A percentile compares a stretch with the other conserved stretches of the same genome.
phyloP scores from a whole-genome alignment of 2,113 vertebrate species.

The Catagonus wagneri region DNA sequence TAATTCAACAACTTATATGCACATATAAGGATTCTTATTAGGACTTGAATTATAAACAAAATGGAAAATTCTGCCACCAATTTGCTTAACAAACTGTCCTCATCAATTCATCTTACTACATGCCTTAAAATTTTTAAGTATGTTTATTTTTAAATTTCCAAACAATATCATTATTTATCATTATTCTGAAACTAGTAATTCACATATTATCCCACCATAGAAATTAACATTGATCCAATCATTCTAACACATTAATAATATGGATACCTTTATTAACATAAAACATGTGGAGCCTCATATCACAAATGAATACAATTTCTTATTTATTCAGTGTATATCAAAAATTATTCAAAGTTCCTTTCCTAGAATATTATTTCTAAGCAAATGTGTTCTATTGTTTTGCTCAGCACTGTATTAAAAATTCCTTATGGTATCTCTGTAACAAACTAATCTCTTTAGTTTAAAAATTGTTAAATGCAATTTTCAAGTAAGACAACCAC shows the following conservation, averaged over 20 bases:
- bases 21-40: background rate
- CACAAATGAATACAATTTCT: background rate
- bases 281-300: background rate
- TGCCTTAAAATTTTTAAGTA: background rate
- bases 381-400: background rate
- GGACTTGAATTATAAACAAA: background rate
- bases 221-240: background rate
- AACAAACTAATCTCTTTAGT: background rate
- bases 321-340: background rate
- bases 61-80: background rate
- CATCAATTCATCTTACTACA: background rate
- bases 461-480: background rate
- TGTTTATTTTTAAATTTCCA: background rate
- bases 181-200: background rate
- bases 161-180: background rate
- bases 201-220: background rate
- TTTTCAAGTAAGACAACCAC: background rate
- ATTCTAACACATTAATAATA: slow-evolving; percentile 10
- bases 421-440: background rate
- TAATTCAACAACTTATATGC: background rate
- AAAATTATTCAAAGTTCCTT: background rate
- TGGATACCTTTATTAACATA: background rate
- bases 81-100: background rate
- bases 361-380: background rate
- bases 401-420: background rate